Evolutionary conservation across 2,888 invertebrate species (phyloP).

Genomic region (Branchellion lobata): DNA sequence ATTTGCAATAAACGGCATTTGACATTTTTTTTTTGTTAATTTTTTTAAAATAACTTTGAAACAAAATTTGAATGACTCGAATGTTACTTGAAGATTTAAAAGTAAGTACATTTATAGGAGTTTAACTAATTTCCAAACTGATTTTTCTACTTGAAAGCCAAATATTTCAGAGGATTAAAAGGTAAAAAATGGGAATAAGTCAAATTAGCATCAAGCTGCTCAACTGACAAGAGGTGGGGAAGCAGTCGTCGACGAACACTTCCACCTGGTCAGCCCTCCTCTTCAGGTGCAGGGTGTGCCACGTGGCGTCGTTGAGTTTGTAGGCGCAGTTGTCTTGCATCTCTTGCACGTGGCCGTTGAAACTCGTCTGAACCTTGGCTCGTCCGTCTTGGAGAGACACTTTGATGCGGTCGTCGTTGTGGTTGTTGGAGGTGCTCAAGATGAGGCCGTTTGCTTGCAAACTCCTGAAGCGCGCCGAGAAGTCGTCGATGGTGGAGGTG

Average conservation of each 20-base stretch:
- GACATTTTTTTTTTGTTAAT: too few species aligned
- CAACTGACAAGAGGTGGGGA: constrained; percentile 42
- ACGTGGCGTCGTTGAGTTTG: constrained; percentile 57
- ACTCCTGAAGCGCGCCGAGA: constrained; percentile 60
- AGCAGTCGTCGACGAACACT: constrained; percentile 57
- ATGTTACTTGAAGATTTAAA: too few species aligned
- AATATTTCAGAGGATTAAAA: too few species aligned
- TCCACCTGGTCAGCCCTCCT: constrained; percentile 58
- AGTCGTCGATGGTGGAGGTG: constrained; percentile 57
- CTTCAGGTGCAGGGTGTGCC: constrained; percentile 60
- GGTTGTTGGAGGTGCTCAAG: constrained; percentile 55
- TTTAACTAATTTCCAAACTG: too few species aligned
- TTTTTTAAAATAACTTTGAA: too few species aligned
- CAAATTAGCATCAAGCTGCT: too few species aligned
- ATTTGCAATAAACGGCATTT: too few species aligned
- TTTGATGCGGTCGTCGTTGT: constrained; percentile 54
- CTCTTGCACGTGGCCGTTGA: constrained; percentile 43
- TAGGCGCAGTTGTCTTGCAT: constrained; percentile 41
- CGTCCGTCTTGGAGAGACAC: constrained; percentile 56
- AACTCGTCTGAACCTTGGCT: constrained; percentile 46
- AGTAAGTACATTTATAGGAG: too few species aligned
- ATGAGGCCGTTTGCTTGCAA: constrained; percentile 56
- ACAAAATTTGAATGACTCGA: too few species aligned
- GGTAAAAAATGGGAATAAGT: too few species aligned
- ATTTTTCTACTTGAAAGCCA: too few species aligned